Conservation (phyloP, 2,888 invertebrate genomes). For the Chironomus tentans region DNA sequence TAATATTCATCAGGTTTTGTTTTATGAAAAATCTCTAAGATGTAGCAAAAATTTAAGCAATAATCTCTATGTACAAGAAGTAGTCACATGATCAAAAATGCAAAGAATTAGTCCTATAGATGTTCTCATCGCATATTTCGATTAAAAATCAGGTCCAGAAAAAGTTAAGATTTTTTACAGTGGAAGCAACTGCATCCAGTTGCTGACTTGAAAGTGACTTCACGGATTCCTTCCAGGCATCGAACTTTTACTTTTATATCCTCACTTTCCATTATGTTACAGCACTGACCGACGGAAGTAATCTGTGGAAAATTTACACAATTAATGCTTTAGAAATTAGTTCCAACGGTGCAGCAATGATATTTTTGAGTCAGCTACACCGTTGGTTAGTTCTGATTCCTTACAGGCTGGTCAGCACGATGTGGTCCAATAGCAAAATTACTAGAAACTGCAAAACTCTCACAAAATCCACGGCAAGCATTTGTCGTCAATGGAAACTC, state of each 20-base stretch:
- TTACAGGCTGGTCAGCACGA: slow-evolving; percentile 33
- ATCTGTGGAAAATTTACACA: background rate
- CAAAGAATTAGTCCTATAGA: background rate
- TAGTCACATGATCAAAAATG: background rate
- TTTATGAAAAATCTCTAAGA: too few species aligned
- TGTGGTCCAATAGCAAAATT: slow-evolving; percentile 45
- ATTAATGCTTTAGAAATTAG: slow-evolving; percentile 8
- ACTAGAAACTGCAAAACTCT: slow-evolving; percentile 78
- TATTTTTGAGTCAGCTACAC: too few species aligned
- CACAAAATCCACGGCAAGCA: slow-evolving; percentile 79
- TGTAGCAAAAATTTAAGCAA: too few species aligned
- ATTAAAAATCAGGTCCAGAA: background rate
- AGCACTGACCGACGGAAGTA: slow-evolving; percentile 58
- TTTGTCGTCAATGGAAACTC: slow-evolving; percentile 78
- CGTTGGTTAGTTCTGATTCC: too few species aligned
- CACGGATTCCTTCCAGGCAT: slow-evolving; percentile 60
- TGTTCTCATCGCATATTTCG: background rate
- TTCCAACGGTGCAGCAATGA: too few species aligned
- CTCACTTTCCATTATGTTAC: slow-evolving; percentile 83
- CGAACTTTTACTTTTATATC: slow-evolving; percentile 68
- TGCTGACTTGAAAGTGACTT: slow-evolving; percentile 74
- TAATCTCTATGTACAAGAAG: too few species aligned
- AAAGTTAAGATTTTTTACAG: slow-evolving; percentile 54
- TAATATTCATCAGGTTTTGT: background rate
- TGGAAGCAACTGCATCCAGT: slow-evolving; percentile 75